phyloP scores from a whole-genome alignment of 2,113 vertebrate species.

The Neodon shergylaensis region DNA sequence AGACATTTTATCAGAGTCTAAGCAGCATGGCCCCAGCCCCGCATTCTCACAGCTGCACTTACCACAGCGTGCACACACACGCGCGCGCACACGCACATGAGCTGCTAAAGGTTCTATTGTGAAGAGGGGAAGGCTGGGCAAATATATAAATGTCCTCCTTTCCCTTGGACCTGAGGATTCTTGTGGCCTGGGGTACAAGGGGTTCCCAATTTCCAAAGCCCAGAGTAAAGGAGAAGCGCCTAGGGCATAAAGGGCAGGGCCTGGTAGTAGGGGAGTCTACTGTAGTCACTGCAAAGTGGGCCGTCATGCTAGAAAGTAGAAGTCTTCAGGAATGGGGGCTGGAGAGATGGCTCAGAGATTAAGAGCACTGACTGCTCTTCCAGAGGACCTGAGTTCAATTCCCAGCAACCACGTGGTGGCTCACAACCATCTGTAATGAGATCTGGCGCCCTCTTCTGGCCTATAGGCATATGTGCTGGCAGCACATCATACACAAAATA shows the following conservation, averaged over 20 bases:
- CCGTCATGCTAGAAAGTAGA: background rate
- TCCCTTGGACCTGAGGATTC: constrained; percentile 6
- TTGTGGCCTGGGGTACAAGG: background rate
- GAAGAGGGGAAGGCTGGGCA: constrained; percentile 46
- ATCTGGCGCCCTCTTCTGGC: no score
- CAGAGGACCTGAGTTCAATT: no score
- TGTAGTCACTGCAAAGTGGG: background rate
- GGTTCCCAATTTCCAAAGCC: constrained; percentile 49
- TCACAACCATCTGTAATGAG: no score
- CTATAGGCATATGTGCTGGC: no score
- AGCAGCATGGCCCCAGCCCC: background rate
- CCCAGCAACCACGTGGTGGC: no score
- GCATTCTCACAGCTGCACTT: background rate
- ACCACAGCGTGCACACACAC: background rate
- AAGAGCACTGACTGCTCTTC: no score
- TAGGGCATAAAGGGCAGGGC: constrained; percentile 11
- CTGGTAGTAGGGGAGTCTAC: no score
- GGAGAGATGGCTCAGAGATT: no score
- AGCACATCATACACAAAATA: no score
- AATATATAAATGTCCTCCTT: constrained; percentile 55
- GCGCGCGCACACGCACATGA: background rate
- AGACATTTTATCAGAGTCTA: constrained; percentile 37
- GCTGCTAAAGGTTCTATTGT: constrained; percentile 14
- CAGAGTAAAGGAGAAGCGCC: constrained; percentile 3
- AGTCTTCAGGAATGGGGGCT: background rate